phyloP scores from a whole-genome alignment of 2,888 invertebrate genomes.

The Philhelius pedissequus region DNA sequence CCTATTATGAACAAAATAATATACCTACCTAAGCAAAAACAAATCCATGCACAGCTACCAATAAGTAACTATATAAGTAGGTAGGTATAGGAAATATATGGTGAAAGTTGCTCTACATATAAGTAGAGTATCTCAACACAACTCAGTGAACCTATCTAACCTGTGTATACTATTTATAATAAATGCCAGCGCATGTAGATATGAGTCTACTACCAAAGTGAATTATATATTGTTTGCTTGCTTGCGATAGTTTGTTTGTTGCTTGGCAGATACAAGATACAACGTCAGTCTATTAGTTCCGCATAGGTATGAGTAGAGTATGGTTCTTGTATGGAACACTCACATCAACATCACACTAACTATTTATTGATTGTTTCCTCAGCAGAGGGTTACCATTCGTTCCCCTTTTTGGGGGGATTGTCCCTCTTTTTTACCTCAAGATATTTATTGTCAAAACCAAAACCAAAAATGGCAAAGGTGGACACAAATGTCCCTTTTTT shows the following conservation, averaged over 20 bases:
- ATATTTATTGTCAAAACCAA: no score
- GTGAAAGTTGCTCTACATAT: constrained; percentile 22
- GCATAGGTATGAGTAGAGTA: no score
- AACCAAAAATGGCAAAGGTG: no score
- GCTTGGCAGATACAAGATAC: neutral
- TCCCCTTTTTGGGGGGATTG: no score
- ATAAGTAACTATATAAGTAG: neutral
- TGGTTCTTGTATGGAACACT: no score
- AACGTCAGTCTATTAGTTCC: no score
- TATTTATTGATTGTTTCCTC: no score
- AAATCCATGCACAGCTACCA: constrained; percentile 29
- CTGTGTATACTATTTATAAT: neutral
- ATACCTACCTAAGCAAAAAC: constrained; percentile 42
- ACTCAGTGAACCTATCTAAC: neutral
- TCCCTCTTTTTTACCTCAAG: no score
- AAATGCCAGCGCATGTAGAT: neutral
- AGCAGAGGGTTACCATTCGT: no score
- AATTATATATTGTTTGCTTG: neutral
- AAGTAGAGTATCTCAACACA: neutral
- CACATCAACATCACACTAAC: no score
- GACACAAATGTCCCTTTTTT: no score
- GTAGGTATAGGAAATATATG: constrained; percentile 26
- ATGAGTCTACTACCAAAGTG: neutral
- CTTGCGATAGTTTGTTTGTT: neutral
- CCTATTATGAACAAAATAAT: constrained; percentile 22